Base-by-base conservation (phyloP, 2,888 invertebrate species). In the Eupithecia dodoneata region DNA sequence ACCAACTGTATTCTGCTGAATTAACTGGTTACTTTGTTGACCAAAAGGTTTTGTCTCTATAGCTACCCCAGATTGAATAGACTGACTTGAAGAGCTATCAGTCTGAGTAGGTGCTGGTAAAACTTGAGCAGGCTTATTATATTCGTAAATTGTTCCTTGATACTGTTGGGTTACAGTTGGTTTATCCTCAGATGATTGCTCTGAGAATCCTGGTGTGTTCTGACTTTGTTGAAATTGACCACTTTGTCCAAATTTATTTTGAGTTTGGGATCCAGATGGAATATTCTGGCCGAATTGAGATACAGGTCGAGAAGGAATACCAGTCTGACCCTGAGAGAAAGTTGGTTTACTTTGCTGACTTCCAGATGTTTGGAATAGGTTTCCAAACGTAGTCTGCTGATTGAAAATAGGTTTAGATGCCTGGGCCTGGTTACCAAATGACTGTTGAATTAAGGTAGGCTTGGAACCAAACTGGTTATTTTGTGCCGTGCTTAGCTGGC, bases 101-200 rank as follows among this genome's bases (percentile, higher is more conserved):
- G 71, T 72, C 44, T 82, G 82, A 45, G 81, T 71, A 47, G 87
- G 80, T 52, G 85, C 82, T 42, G 89, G 85, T 1, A 89, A 79
- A 65, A 83, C 82, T 76, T 86, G 85, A 18, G 85, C 83, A 66
- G 93, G 93, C 73, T 93, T 93, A 65, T 85, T 91, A 78, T 93
- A 93, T 79, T 93, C 88, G 76, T 93, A 92, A 79, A 93, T 82
- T 49, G 86, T 84, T n/a, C 87, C 87, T 13, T 84, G 80, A 69
- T 85, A 79, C 75, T 85, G 83, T 70, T 86, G 85, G 4, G 75
- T 81, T 45, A 77, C 73, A 15, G 76, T 49, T 41, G 67, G 71
- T 74, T 77, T 77, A 66, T 75, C 76, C 73, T 71, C 75, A 44
- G 66, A 47, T 44, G 71, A 72, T 66, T n/a, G 66, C 4, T 71